These are phyloP conservation scores for Acromyrmex heyeri DNA, from an alignment of 1,140 invertebrate genomes.

Conservation along the genomic window DNA sequence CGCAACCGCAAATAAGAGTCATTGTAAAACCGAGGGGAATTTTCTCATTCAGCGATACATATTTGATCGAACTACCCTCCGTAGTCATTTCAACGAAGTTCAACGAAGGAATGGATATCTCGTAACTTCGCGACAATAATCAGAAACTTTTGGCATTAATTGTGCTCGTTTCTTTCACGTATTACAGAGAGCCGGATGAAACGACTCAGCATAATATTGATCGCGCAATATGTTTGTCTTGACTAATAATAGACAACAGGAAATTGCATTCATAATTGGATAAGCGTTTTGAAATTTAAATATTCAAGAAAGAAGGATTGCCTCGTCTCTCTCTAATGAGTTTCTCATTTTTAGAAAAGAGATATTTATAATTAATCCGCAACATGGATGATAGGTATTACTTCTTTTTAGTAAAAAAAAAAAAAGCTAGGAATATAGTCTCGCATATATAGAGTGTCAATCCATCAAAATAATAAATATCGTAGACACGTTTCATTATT, in stretches of 20 bases:
- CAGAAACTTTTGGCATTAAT: conserved; percentile 37
- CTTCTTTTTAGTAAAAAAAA: neutral
- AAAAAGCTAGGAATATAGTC: neutral
- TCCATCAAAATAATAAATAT: conserved; percentile 15
- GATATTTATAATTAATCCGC: neutral
- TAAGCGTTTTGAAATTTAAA: conserved; percentile 19
- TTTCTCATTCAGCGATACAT: conserved; percentile 52
- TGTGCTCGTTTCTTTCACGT: conserved; percentile 1
- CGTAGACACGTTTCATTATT: neutral
- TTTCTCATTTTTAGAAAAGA: neutral
- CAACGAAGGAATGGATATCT: conserved; percentile 11
- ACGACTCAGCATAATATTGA: neutral
- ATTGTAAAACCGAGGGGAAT: conserved; percentile 60
- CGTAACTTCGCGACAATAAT: conserved; percentile 33
- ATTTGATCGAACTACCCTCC: conserved; percentile 55
- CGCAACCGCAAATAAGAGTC: conserved; percentile 63
- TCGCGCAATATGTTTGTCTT: conserved; percentile 23
- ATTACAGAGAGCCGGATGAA: neutral
- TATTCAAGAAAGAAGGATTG: neutral
- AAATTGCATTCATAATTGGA: conserved; percentile 21
- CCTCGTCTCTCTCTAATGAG: neutral
- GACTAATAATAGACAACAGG: conserved; percentile 12
- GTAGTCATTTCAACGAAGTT: conserved; percentile 18
- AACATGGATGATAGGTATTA: neutral
- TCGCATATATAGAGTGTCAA: neutral